Conservation (phyloP, 2,113 vertebrate genomes). For the Gila orcuttii region DNA sequence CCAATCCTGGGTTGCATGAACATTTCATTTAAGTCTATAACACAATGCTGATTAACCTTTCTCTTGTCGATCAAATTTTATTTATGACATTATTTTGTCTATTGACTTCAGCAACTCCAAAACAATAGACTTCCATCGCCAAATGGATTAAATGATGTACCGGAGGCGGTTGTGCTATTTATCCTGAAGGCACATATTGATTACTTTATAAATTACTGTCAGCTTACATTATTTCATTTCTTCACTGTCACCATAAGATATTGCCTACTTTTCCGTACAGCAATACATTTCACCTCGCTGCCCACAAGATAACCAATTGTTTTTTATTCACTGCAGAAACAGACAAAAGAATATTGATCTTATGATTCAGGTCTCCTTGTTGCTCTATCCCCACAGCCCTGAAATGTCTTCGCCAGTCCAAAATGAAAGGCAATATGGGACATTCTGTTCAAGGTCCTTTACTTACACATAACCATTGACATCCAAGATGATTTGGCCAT, state of each 20-base stretch:
- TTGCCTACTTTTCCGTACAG: slow-evolving; percentile 5
- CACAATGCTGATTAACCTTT: not conserved
- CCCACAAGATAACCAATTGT: slow-evolving; percentile 38
- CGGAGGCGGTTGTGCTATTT: slow-evolving; percentile 6
- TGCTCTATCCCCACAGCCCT: slow-evolving; percentile 28
- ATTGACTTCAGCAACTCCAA: slow-evolving; percentile 21
- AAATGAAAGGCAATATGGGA: slow-evolving; percentile 26
- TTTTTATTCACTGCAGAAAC: slow-evolving; percentile 42
- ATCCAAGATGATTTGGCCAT: not conserved
- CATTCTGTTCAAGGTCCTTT: slow-evolving; percentile 8
- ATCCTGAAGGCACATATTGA: slow-evolving; percentile 41
- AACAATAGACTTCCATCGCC: slow-evolving; percentile 26
- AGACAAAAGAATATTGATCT: slow-evolving; percentile 51
- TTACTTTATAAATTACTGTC: slow-evolving; percentile 43
- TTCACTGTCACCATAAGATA: slow-evolving; percentile 33
- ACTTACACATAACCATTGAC: slow-evolving; percentile 1
- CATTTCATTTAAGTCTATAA: slow-evolving; percentile 1
- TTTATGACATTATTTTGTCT: slow-evolving; percentile 35
- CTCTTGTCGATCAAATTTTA: slow-evolving; percentile 23
- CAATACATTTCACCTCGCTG: slow-evolving; percentile 21
- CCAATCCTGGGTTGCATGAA: not conserved
- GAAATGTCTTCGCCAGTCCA: slow-evolving; percentile 16
- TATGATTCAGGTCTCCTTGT: slow-evolving; percentile 49
- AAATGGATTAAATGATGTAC: slow-evolving; percentile 43
- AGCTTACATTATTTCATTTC: slow-evolving; percentile 46